Evolutionary conservation across 2,113 vertebrate species (phyloP).

Genomic region (Mastomys coucha): DNA sequence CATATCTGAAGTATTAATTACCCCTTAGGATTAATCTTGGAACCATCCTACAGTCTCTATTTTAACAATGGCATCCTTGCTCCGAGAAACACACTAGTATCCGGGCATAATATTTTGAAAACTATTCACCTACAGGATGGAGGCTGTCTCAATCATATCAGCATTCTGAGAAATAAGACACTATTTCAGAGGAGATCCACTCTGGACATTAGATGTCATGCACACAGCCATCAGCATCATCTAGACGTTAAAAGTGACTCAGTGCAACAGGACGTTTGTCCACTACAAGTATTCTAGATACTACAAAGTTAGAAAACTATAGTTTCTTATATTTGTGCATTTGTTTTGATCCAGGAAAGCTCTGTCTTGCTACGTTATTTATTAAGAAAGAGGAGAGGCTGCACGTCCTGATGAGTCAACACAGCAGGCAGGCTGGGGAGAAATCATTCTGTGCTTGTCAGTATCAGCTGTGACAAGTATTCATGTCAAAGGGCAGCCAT

Average conservation of each 20-base stretch:
- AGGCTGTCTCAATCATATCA: neutral
- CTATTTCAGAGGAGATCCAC: neutral
- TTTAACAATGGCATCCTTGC: neutral
- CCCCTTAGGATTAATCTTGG: neutral
- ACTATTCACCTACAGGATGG: neutral
- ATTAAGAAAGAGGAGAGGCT: conserved; percentile 30
- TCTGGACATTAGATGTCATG: neutral
- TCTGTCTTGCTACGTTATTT: neutral
- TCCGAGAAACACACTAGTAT: neutral
- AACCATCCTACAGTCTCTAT: neutral
- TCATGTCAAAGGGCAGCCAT: conserved; percentile 2
- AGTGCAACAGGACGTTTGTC: neutral
- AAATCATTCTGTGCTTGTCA: neutral
- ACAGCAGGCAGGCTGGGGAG: neutral
- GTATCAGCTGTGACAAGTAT: neutral
- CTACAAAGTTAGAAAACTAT: neutral
- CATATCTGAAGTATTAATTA: neutral
- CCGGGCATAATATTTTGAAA: neutral
- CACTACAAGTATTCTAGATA: neutral
- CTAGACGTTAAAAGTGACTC: neutral
- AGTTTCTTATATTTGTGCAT: neutral
- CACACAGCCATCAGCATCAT: neutral
- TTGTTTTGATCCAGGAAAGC: neutral
- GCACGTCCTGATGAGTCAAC: conserved; percentile 11
- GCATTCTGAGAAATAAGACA: neutral